These are phyloP conservation scores for Rhamnusium bicolor DNA, from an alignment of 2,888 invertebrate species.

Conservation along the genomic window DNA sequence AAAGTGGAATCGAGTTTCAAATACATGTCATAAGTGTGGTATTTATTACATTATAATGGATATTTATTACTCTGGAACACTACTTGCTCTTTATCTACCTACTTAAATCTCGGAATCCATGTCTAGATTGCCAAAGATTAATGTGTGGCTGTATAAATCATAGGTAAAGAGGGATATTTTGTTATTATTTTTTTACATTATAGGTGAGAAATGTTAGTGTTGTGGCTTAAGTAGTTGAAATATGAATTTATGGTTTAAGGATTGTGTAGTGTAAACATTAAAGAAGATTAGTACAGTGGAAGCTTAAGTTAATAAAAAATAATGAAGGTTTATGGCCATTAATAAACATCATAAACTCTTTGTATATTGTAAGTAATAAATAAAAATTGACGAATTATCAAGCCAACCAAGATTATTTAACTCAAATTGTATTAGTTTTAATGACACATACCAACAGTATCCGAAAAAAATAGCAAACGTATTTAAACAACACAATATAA, in stretches of 20 bases:
- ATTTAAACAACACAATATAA: too few relatives aligned
- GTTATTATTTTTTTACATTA: conserved; percentile 4
- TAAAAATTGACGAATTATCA: neutral
- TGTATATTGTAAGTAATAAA: neutral
- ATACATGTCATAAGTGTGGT: conserved; percentile 66
- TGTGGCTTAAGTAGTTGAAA: conserved; percentile 14
- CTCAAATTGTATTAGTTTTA: too few relatives aligned
- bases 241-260: neutral
- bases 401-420: too few relatives aligned
- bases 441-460: too few relatives aligned
- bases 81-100: conserved; percentile 49
- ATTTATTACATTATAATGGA: conserved; percentile 70
- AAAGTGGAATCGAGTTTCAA: conserved; percentile 68
- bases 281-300: neutral
- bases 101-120: conserved; percentile 26
- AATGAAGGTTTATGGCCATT: neutral
- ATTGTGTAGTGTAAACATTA: neutral
- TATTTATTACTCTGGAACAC: conserved; percentile 64
- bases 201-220: conserved; percentile 18
- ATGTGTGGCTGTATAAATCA: conserved; percentile 30
- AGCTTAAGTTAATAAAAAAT: neutral
- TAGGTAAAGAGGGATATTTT: conserved; percentile 25
- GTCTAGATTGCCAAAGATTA: conserved; percentile 26
- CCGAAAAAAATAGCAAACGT: too few relatives aligned
- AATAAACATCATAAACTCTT: too few relatives aligned